These are phyloP conservation scores for Drosophila recens DNA, from an alignment of 2,888 invertebrate species.

Conservation along the genomic window DNA sequence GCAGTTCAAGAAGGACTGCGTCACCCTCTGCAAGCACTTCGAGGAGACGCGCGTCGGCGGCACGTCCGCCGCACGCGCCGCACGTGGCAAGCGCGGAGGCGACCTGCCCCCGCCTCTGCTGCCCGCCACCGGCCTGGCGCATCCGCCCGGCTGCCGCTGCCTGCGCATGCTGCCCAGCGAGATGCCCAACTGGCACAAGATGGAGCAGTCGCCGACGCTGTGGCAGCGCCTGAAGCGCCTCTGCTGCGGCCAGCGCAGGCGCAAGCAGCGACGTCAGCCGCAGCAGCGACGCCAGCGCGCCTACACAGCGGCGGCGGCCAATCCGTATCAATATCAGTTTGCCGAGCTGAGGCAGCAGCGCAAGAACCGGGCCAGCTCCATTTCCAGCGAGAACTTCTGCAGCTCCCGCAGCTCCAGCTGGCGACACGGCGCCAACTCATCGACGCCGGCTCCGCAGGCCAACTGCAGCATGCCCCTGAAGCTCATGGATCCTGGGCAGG, in stretches of 20 bases:
- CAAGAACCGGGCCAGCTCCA: slow-evolving; percentile 92
- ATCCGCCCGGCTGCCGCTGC: slow-evolving; percentile 86
- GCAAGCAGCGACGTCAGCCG: slow-evolving; percentile 67
- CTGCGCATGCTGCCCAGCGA: slow-evolving; percentile 85
- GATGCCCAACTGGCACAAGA: slow-evolving; percentile 84
- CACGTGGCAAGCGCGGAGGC: slow-evolving; percentile 85
- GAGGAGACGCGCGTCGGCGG: slow-evolving; percentile 93
- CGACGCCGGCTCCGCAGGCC: slow-evolving; percentile 60
- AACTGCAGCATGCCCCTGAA: slow-evolving; percentile 90
- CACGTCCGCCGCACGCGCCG: slow-evolving; percentile 44
- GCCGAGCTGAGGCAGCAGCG: slow-evolving; percentile 90
- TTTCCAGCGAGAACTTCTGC: slow-evolving; percentile 95
- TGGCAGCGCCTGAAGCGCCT: slow-evolving; percentile 83
- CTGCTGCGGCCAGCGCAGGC: slow-evolving; percentile 66
- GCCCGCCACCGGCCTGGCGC: slow-evolving; percentile 78
- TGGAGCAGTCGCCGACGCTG: slow-evolving; percentile 70
- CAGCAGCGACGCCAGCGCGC: slow-evolving; percentile 74
- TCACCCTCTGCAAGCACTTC: slow-evolving; percentile 97
- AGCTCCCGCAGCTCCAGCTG: slow-evolving; percentile 95
- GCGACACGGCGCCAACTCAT: slow-evolving; percentile 89
- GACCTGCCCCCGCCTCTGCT: slow-evolving; percentile 88
- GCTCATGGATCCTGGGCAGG: slow-evolving; percentile 87
- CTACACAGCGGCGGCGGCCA: slow-evolving; percentile 86
- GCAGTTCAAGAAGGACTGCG: slow-evolving; percentile 98
- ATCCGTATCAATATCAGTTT: slow-evolving; percentile 91